Percentiles rank a stretch among this genome's conserved stretches.
Conservation (phyloP, 1,140 invertebrate genomes). For the Tetramorium alpestre region DNA sequence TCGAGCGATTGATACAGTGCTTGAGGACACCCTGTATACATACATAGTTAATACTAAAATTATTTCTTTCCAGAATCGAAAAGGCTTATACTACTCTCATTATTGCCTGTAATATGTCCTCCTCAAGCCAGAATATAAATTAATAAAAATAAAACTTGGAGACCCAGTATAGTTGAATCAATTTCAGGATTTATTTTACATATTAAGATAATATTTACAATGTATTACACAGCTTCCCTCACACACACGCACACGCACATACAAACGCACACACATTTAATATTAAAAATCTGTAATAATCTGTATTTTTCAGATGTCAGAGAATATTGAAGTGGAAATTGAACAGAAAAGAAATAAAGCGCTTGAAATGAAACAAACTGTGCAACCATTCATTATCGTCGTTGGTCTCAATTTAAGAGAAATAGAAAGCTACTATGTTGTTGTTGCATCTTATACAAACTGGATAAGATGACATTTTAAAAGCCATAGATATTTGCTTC, state of each 20-base stretch:
- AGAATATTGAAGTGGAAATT: background rate
- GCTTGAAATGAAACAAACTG: background rate
- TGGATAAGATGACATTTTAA: background rate
- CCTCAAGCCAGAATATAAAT: background rate
- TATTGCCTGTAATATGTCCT: background rate
- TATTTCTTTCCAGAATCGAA: background rate
- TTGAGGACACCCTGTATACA: too few relatives aligned
- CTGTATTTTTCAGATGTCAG: background rate
- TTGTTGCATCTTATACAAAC: background rate
- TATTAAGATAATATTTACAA: background rate
- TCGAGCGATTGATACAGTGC: too few relatives aligned
- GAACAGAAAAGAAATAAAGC: background rate
- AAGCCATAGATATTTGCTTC: background rate
- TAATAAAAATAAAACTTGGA: background rate
- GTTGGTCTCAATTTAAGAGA: background rate
- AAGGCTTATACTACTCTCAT: background rate
- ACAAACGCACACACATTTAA: background rate
- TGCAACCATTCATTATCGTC: background rate
- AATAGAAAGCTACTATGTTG: background rate
- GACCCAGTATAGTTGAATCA: background rate
- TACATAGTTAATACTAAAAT: background rate
- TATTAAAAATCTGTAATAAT: background rate
- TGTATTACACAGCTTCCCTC: too few relatives aligned
- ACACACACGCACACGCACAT: background rate
- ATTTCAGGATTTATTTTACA: slow-evolving; percentile 12